Percentiles rank a stretch among this genome's conserved stretches.
These are phyloP conservation scores for Drosophila rellima DNA, from an alignment of 2,888 invertebrate genomes.

Conservation along the genomic window DNA sequence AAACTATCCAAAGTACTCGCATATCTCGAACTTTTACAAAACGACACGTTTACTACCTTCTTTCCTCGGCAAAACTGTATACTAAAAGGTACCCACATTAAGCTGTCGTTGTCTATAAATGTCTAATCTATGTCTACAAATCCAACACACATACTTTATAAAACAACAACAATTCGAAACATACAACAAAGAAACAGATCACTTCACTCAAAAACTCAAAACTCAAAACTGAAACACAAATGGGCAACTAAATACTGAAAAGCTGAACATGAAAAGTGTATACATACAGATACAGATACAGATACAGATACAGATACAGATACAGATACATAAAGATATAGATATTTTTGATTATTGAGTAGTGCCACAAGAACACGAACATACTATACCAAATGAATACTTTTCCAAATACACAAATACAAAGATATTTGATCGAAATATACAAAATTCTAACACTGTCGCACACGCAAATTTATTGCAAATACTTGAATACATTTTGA, in stretches of 20 bases:
- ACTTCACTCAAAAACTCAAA: conserved; percentile 13
- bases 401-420: neutral
- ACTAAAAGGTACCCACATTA: conserved; percentile 83
- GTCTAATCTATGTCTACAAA: conserved; percentile 43
- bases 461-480: conserved; percentile 49
- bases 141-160: conserved; percentile 20
- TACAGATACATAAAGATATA: conserved; percentile 29
- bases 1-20: conserved; percentile 58
- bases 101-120: conserved; percentile 55
- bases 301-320: conserved; percentile 18
- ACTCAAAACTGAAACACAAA: conserved; percentile 12
- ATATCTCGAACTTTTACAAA: conserved; percentile 78
- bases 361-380: conserved; percentile 48
- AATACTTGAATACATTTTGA: conserved; percentile 23
- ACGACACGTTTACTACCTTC: conserved; percentile 84
- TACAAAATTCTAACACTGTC: conserved; percentile 63
- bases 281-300: conserved; percentile 33
- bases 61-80: conserved; percentile 79
- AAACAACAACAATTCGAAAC: conserved; percentile 18
- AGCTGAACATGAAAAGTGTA: conserved; percentile 37
- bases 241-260: neutral
- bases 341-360: conserved; percentile 28
- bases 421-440: conserved; percentile 3
- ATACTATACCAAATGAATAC: conserved; percentile 31
- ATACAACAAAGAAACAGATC: conserved; percentile 36